Base-by-base conservation (phyloP, 2,888 invertebrate genomes). In the Anticlea derivata region DNA sequence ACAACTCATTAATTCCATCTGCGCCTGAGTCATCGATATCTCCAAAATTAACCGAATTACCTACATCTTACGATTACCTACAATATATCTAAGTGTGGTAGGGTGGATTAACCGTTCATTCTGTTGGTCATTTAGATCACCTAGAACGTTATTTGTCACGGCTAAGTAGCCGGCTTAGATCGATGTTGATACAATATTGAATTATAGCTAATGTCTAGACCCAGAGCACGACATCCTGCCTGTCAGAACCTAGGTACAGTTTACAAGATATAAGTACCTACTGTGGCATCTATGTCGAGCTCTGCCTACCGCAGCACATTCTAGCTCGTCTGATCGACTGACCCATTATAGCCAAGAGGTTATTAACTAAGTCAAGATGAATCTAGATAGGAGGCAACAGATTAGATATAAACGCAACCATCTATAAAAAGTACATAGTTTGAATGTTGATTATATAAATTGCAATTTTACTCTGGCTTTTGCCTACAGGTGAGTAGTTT, bases 301-400 rank as follows among this genome's bases (percentile, higher is more conserved):
- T 52, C 44, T 52, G 51, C 40, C 40, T 12, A 59, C 52, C 59
- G 55, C 60, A 59, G 64, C 63, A 63, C 44, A 60, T 60, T 53
- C 55, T 55, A 60, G 55, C 57, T 53, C 53, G 58, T 45, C 52
- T 73, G 65, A 70, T 69, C 63, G 68, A 73, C 68, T 70, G 70
- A 71, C 70, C 71, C 61, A 66, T 63, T 65, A 55, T 64, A 65
- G 59, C 63, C 62, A 53, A 65, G 61, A 59, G 55, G 62, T 66
- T 66, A 67, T 68, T 68, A 65, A 62, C 61, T 51, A 63, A 65
- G 59, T 63, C 66, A 63, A 69, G 67, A 68, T 56, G 59, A 0
- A 31, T 13, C 17, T n/a, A 27, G 35, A 22, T 26, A 29, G 6
- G 22, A n/a, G 13, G 7, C 35, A 7, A 24, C 5, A 24, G 8